Evolutionary conservation across 2,888 invertebrate genomes (phyloP).

Genomic region (Calliopum simillimum): DNA sequence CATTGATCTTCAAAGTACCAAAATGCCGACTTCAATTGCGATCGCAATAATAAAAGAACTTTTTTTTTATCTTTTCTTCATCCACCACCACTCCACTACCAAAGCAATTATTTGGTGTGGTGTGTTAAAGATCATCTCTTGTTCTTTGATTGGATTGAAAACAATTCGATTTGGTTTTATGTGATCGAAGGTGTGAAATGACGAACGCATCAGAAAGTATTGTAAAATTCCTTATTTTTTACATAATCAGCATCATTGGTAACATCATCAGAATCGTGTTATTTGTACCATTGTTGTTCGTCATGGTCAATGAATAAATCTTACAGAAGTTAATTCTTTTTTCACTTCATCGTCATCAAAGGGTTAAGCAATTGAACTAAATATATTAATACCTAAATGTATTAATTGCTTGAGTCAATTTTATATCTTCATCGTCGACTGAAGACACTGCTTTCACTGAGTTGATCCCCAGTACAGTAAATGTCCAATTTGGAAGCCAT

Average conservation of each 20-base stretch:
- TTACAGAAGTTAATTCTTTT: no score
- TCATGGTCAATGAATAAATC: no score
- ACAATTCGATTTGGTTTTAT: conserved; percentile 38
- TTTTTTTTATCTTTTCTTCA: conserved; percentile 47
- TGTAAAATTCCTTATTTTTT: not conserved
- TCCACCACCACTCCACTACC: conserved; percentile 44
- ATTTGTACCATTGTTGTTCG: no score
- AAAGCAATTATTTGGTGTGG: conserved; percentile 45
- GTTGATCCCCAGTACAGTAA: no score
- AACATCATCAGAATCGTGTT: not conserved
- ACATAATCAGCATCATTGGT: not conserved
- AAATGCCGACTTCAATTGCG: conserved; percentile 1
- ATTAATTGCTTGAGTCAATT: not conserved
- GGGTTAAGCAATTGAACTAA: no score
- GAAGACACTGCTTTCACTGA: no score
- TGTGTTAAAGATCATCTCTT: conserved; percentile 26
- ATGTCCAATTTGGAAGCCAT: no score
- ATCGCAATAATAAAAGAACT: conserved; percentile 37
- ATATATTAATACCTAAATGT: no score
- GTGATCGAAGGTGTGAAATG: conserved; percentile 52
- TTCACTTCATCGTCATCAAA: no score
- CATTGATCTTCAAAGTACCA: conserved; percentile 46
- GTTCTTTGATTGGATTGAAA: conserved; percentile 51
- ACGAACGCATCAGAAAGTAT: conserved; percentile 40
- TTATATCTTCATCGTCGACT: no score